A percentile compares a stretch with the other conserved stretches of the same genome.
Evolutionary conservation across 2,113 vertebrate genomes (phyloP).

Genomic region (Hypanus sabinus): DNA sequence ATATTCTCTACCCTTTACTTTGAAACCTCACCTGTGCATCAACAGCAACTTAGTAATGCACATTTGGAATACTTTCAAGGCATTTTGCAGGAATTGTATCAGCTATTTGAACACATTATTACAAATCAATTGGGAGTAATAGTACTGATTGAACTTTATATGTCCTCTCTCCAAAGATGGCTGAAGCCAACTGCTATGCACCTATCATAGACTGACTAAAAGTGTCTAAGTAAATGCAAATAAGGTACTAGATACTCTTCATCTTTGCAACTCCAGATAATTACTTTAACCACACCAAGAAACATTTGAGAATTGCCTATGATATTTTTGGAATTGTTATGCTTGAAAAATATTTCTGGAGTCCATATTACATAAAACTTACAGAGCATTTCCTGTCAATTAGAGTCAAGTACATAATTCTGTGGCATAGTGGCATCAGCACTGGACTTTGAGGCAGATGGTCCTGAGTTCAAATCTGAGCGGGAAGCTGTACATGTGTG

Average conservation of each 20-base stretch:
- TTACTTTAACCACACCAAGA: not conserved
- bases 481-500: no score
- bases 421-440: no score
- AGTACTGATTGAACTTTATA: not conserved
- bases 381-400: conserved; percentile 10
- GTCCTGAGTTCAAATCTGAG: no score
- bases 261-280: not conserved
- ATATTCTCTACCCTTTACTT: no score
- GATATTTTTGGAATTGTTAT: not conserved
- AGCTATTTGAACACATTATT: not conserved
- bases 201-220: not conserved
- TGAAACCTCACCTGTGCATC: no score
- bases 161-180: not conserved
- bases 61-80: no score
- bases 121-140: not conserved
- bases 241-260: not conserved
- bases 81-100: no score
- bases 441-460: no score
- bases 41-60: no score
- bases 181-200: not conserved
- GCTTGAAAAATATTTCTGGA: conserved; percentile 11
- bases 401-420: not conserved
- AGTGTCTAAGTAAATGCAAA: not conserved
- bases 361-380: not conserved
- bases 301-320: not conserved